These are phyloP conservation scores for Bombycilla garrulus DNA, from an alignment of 2,113 vertebrate species.

Conservation along the genomic window DNA sequence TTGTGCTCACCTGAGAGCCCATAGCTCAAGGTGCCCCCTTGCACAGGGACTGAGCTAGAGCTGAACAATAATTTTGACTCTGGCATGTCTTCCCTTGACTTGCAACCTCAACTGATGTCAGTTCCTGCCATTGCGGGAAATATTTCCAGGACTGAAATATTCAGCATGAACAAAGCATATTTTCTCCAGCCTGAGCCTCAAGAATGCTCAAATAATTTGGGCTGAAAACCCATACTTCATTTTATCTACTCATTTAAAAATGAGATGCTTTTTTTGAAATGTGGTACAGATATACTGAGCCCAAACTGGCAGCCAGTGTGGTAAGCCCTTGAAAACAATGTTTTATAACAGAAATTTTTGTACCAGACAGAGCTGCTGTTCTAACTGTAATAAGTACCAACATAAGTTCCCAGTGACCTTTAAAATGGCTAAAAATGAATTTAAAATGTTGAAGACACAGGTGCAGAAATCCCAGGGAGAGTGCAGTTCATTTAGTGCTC, in stretches of 20 bases:
- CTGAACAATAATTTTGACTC: background rate
- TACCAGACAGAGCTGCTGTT: background rate
- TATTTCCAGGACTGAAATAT: background rate
- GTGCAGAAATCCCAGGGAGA: slow-evolving; percentile 43
- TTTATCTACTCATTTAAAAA: background rate
- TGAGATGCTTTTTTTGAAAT: background rate
- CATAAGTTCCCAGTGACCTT: slow-evolving; percentile 27
- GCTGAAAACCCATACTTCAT: background rate
- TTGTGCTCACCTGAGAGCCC: accelerated
- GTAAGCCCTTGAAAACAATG: background rate
- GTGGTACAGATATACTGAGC: background rate
- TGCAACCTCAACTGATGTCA: background rate
- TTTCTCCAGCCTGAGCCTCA: background rate
- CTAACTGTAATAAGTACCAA: background rate
- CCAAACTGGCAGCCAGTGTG: background rate
- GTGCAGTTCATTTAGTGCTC: background rate
- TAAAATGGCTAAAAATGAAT: slow-evolving; percentile 44
- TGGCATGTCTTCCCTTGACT: background rate
- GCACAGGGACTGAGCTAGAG: background rate
- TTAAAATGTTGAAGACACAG: background rate
- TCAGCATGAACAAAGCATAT: background rate
- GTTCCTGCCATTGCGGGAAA: background rate
- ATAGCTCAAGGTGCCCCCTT: background rate
- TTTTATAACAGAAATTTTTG: background rate
- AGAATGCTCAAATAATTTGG: background rate